Base-by-base conservation (phyloP, 2,113 vertebrate species). In the Heloderma charlesbogerti region DNA sequence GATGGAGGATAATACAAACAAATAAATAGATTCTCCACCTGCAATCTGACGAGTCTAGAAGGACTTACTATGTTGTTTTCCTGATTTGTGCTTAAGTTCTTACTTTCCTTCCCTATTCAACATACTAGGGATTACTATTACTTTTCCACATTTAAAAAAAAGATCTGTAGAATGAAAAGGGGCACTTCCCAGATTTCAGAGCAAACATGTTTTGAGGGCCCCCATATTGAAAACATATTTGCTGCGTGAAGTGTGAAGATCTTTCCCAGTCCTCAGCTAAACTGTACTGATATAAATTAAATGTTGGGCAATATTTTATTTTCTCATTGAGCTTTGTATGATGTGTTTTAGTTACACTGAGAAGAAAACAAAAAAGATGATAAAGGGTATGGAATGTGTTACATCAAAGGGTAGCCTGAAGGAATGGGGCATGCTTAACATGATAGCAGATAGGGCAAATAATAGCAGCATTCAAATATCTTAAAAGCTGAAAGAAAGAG, bases 381-480 rank as follows among this genome's bases (percentile, higher is more conserved):
- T 79, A 88, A 88, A 45, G 86, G 3, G 60, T 66, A 37, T 88
- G 74, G 57, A 66, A 77, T 78, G 66, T 66, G 25, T 79, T 66
- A 88, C 86, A 88, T 79, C 86, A 88, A 78, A 88, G 27, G 37
- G 2, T 45, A 48, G 74, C 54, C 40, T 88, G 40, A 79, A 34
- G 75, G 34, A 88, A 88, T 31, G 4, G 27, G 40, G 86, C 3
- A 79, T 88, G 75, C 8, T 77, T 63, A 77, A 63, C 51, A 87
- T 40, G n/a, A 77, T 77, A 63, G 51, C 57, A 88, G 74, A 88
- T 66, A 88, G 85, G 85, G 48, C 85, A 86, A 86, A 74, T n/a
- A 86, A 86, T 25, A 86, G 45, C 48, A 37, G 69, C 69, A 86
- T 86, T 86, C 85, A 86, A 22, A 74, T 63, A 40, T 34, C 57